Conservation (phyloP, 2,797 vertebrate genomes). For the Poeciliopsis turneri region DNA sequence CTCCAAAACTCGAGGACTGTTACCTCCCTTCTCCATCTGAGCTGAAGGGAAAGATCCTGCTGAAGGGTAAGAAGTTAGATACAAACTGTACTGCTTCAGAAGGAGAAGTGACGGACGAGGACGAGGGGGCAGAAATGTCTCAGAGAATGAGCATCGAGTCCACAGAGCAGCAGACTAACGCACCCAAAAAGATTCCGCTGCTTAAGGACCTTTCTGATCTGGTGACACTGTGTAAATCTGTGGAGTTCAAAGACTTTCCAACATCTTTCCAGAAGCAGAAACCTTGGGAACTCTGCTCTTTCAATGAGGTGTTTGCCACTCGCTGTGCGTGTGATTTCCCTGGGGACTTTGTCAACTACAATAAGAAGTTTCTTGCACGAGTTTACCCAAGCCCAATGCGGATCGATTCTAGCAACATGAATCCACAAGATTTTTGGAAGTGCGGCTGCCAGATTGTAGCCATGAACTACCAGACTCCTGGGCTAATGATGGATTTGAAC, state of each 20-base stretch:
- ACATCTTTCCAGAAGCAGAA: constrained; percentile 94
- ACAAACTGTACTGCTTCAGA: constrained; percentile 87
- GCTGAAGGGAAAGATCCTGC: constrained; percentile 91
- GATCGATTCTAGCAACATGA: constrained; percentile 99
- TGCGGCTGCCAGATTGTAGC: constrained; percentile 98
- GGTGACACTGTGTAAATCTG: constrained; percentile 95
- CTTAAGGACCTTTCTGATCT: constrained; percentile 96
- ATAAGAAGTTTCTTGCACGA: constrained; percentile 94
- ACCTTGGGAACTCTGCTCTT: constrained; percentile 97
- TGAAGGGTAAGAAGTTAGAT: constrained; percentile 94
- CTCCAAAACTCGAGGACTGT: constrained; percentile 88
- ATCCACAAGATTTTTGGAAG: constrained; percentile 99
- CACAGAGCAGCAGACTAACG: constrained; percentile 82
- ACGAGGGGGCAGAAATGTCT: constrained; percentile 97
- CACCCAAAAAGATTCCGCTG: constrained; percentile 90
- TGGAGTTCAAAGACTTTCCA: constrained; percentile 95
- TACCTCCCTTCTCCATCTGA: constrained; percentile 91
- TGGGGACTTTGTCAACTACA: constrained; percentile 98
- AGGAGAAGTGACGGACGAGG: constrained; percentile 97
- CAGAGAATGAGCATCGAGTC: constrained; percentile 88
- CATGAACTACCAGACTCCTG: constrained; percentile 99
- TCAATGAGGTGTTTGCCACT: constrained; percentile 95
- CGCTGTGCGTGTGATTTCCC: constrained; percentile 92
- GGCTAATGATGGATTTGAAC: constrained; percentile 99
- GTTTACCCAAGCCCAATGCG: constrained; percentile 98